Base-by-base conservation (phyloP, 1,140 invertebrate species). In the Scylla paramamosain region DNA sequence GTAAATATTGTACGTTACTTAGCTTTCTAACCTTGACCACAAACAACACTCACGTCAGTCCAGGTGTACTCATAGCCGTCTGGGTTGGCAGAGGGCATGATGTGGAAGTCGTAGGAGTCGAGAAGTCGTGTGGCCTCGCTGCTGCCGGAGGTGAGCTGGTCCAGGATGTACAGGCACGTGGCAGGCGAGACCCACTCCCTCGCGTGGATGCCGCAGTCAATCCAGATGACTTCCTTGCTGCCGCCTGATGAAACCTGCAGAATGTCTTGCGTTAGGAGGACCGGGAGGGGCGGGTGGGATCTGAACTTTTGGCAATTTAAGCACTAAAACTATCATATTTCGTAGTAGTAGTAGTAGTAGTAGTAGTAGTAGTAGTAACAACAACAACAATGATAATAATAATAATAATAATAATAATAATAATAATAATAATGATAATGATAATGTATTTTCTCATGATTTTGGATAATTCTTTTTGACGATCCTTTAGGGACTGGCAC, bases 151-250 rank as follows among this genome's bases (percentile, higher is more conserved):
- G 95, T 98, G 88, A 99, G 97, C 96, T 98, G 98, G 96, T 98
- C 98, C 59, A 99, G 97, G 39, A 99, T 98, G 96, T 98, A 99
- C 28, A 98, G 98, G 14, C 98, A 98, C 0, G 98, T 98, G 0
- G 99, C 98, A 0, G 98, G 98, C 86, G 98, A 98, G 95, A 99
- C 99, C 99, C 99, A 99, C 97, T 99, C 99, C 52, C 99, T 97
- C 0, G 98, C 99, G 96, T 99, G 99, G 31, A 97, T 97, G 0
- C 97, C 97, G 39, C 96, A 96, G 88, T 97, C 97, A 67, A 97
- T 96, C 96, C 96, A 97, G 59, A 97, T 96, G 0, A 96, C 96
- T 7, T 96, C 96, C 90, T 96, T 97, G 20, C 96, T 96, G 77
- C 83, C 59, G 16, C 96, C 96, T 45, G 88, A 90, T n/a, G 93